Evolutionary conservation across 1,140 invertebrate species (phyloP).

Genomic region (Temnothorax curvispinosus): DNA sequence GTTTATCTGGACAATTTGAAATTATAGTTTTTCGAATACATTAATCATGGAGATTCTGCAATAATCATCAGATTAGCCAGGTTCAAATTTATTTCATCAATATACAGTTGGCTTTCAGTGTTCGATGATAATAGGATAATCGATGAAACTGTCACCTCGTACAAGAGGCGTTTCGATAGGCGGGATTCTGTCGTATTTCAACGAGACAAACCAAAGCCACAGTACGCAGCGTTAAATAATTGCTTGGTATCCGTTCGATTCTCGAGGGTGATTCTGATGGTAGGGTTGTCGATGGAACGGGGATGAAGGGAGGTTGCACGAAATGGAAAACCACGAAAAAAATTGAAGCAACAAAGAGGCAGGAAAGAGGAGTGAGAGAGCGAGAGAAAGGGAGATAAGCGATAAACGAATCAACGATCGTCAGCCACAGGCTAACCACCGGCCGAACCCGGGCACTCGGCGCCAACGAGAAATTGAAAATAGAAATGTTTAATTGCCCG

Average conservation of each 20-base stretch:
- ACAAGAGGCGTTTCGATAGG: conserved; percentile 72
- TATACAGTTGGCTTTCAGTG: conserved; percentile 59
- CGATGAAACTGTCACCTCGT: conserved; percentile 73
- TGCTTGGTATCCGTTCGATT: conserved; percentile 77
- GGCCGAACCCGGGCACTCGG: conserved; percentile 76
- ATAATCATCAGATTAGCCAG: conserved; percentile 58
- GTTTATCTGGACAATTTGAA: not conserved
- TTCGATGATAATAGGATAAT: conserved; percentile 74
- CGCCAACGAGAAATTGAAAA: conserved; percentile 83
- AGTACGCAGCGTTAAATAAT: conserved; percentile 77
- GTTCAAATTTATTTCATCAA: conserved; percentile 69
- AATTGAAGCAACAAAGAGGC: conserved; percentile 76
- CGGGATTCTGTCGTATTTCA: conserved; percentile 74
- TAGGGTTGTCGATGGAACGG: conserved; percentile 70
- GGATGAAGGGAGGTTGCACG: conserved; percentile 68
- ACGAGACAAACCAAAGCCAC: conserved; percentile 75
- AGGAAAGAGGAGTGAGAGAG: conserved; percentile 39
- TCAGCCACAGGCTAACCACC: conserved; percentile 80
- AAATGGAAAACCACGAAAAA: conserved; percentile 78
- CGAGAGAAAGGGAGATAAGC: conserved; percentile 72
- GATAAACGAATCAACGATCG: conserved; percentile 85
- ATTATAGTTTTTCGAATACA: conserved; percentile 51
- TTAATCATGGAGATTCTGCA: conserved; percentile 20
- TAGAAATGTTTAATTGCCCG: conserved; percentile 84
- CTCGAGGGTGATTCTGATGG: conserved; percentile 75